Evolutionary conservation across 1,140 invertebrate genomes (phyloP).

Genomic region (Sitodiplosis mosellana): DNA sequence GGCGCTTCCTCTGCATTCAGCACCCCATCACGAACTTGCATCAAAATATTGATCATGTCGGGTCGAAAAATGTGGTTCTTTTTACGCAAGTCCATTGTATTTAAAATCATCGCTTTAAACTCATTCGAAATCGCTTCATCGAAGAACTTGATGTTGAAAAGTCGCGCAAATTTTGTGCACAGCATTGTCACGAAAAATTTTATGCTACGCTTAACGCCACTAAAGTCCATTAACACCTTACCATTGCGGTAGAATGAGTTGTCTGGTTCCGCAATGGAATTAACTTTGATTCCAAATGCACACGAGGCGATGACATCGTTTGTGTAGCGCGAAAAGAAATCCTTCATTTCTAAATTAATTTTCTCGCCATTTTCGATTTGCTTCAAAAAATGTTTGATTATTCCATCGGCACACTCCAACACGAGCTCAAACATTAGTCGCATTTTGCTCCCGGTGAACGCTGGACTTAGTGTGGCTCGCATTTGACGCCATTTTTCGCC

Average conservation of each 20-base stretch:
- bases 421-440: conserved; percentile 20
- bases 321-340: conserved; percentile 16
- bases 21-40: conserved; percentile 16
- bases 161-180: conserved; percentile 8
- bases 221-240: conserved; percentile 8
- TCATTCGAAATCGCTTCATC: conserved; percentile 8
- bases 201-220: not conserved
- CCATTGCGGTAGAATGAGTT: conserved; percentile 22
- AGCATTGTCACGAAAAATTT: not conserved
- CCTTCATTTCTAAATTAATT: conserved; percentile 18
- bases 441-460: conserved; percentile 17
- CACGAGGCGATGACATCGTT: conserved; percentile 21
- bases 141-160: conserved; percentile 10
- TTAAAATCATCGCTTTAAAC: conserved; percentile 16
- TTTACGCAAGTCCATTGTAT: conserved; percentile 19
- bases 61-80: conserved; percentile 19
- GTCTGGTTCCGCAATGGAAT: conserved; percentile 16
- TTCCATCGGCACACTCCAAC: conserved; percentile 5
- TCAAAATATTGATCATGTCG: conserved; percentile 28
- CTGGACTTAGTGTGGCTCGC: conserved; percentile 10
- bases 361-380: conserved; percentile 6
- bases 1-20: conserved; percentile 2
- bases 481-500: conserved; percentile 14
- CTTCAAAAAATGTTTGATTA: not conserved
- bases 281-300: conserved; percentile 19